These are phyloP conservation scores for Amiota communis DNA, from an alignment of 2,888 invertebrate genomes.

Conservation along the genomic window DNA sequence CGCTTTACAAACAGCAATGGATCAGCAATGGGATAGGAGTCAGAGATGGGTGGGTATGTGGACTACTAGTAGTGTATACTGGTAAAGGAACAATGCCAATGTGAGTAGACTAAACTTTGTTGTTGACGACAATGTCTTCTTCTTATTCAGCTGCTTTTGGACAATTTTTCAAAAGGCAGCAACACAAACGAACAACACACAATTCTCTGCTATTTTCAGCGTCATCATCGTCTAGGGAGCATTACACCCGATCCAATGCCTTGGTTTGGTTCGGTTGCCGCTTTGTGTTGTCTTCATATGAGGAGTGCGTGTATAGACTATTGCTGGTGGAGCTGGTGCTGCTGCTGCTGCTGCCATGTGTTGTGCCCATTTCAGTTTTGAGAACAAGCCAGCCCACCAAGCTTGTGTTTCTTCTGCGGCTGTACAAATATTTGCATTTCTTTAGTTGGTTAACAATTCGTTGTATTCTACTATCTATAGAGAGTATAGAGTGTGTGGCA, in stretches of 20 bases:
- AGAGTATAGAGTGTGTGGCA: too few relatives aligned
- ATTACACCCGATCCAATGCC: not conserved
- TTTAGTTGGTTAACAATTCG: not conserved
- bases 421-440: constrained; percentile 56
- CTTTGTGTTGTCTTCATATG: not conserved
- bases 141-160: constrained; percentile 4
- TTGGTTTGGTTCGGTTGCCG: not conserved
- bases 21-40: too few relatives aligned
- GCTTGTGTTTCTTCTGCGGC: constrained; percentile 39
- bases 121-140: constrained; percentile 10
- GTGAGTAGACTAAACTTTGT: not conserved
- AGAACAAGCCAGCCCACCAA: constrained; percentile 42
- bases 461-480: constrained; percentile 1
- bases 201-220: constrained; percentile 8
- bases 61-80: too few relatives aligned
- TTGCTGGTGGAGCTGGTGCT: constrained; percentile 54
- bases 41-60: too few relatives aligned
- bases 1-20: not conserved
- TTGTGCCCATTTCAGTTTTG: constrained; percentile 17
- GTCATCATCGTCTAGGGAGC: constrained; percentile 21
- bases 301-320: constrained; percentile 32
- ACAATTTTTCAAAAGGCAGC: constrained; percentile 23
- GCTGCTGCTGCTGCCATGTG: constrained; percentile 14
- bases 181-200: constrained; percentile 6
- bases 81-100: not conserved